A percentile compares a stretch with the other conserved stretches of the same genome.
These are phyloP conservation scores for Artibeus jamaicensis DNA, from an alignment of 2,797 vertebrate genomes.

Conservation along the genomic window DNA sequence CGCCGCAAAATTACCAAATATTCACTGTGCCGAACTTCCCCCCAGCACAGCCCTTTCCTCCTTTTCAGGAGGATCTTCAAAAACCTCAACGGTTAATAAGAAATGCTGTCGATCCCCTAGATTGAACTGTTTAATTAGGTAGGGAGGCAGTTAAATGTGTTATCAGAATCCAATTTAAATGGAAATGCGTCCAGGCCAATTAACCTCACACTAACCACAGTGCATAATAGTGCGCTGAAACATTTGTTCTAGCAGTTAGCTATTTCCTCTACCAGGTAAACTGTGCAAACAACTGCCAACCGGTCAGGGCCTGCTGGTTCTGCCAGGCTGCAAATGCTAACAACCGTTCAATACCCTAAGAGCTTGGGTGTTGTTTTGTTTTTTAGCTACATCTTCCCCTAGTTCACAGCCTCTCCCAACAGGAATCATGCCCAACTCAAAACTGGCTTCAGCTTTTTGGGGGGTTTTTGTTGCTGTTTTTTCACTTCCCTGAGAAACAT, in stretches of 20 bases:
- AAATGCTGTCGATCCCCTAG: background rate
- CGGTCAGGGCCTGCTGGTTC: background rate
- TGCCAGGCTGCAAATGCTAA: background rate
- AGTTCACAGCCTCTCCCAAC: background rate
- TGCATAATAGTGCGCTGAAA: background rate
- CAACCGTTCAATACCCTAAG: background rate
- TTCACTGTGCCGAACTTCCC: background rate
- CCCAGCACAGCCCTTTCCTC: background rate
- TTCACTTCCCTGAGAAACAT: background rate
- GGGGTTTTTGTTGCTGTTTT: background rate
- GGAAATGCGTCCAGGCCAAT: constrained; percentile 60
- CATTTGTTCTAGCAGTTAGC: constrained; percentile 28
- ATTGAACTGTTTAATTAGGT: constrained; percentile 21
- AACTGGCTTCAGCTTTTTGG: background rate
- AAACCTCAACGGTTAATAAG: background rate
- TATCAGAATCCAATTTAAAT: constrained; percentile 61
- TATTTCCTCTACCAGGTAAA: background rate
- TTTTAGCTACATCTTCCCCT: background rate
- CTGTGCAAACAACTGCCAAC: background rate
- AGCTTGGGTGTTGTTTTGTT: background rate
- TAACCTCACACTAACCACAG: constrained; percentile 37
- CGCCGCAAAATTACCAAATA: background rate
- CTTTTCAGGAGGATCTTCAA: background rate
- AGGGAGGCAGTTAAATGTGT: background rate
- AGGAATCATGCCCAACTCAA: constrained; percentile 5